Evolutionary conservation across 1,140 invertebrate species (phyloP).

Genomic region (Diorhabda elongata): DNA sequence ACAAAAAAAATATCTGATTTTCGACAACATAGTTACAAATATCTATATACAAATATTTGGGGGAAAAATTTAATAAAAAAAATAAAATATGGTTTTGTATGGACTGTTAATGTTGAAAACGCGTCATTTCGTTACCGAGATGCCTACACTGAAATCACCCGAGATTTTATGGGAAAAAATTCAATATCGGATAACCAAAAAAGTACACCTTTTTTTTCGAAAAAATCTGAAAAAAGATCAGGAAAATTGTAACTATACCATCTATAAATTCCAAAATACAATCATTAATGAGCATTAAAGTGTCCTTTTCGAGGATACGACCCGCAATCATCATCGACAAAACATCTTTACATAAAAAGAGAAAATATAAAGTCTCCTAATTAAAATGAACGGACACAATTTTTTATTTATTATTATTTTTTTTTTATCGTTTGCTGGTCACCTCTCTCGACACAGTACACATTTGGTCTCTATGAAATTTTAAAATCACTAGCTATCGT

Average conservation of each 20-base stretch:
- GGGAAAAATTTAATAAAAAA: too few relatives aligned
- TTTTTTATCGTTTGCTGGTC: slow-evolving; percentile 10
- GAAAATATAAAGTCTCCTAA: not conserved
- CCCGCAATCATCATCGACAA: not conserved
- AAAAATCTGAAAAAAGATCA: not conserved
- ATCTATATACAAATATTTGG: too few relatives aligned
- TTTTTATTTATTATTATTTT: not conserved
- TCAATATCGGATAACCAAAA: not conserved
- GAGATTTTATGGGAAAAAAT: too few relatives aligned
- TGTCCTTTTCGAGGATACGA: slow-evolving; percentile 2
- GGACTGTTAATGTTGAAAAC: too few relatives aligned
- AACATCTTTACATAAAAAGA: not conserved
- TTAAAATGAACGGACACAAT: not conserved
- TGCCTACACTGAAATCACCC: too few relatives aligned
- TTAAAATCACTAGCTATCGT: slow-evolving; percentile 45
- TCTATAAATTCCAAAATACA: slow-evolving; percentile 43
- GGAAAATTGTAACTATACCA: slow-evolving; percentile 33
- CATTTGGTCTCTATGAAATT: slow-evolving; percentile 10
- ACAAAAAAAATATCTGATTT: too few relatives aligned
- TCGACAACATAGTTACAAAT: too few relatives aligned
- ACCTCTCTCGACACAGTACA: slow-evolving; percentile 15
- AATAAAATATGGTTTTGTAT: too few relatives aligned
- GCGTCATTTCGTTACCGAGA: too few relatives aligned
- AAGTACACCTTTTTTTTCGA: not conserved
- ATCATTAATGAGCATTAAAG: slow-evolving; percentile 30